phyloP scores from a whole-genome alignment of 2,888 invertebrate genomes.

The Isoperla grammatica region DNA sequence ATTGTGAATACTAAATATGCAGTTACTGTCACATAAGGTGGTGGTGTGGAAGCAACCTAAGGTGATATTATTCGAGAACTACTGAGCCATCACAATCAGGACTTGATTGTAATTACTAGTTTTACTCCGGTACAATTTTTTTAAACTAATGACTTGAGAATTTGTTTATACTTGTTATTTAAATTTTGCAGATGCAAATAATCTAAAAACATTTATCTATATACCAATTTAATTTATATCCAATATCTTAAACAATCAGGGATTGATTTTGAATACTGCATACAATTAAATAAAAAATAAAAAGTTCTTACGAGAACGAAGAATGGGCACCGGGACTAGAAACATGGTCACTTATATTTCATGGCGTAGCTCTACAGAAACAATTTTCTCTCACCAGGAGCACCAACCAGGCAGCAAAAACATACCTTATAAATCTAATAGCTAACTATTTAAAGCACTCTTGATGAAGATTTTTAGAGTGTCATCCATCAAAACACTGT shows the following conservation, averaged over 20 bases:
- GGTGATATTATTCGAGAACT: conserved; percentile 26
- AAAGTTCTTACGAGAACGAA: no score
- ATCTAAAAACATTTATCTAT: background rate
- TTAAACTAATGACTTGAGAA: conserved; percentile 5
- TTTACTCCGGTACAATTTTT: conserved; percentile 25
- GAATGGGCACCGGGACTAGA: conserved; percentile 13
- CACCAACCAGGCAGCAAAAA: conserved; percentile 27
- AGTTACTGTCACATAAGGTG: conserved; percentile 29
- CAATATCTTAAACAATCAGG: background rate
- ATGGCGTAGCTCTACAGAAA: conserved; percentile 21
- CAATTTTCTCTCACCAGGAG: conserved; percentile 10
- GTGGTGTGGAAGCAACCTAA: conserved; percentile 28
- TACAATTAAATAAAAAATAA: no score
- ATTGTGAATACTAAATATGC: conserved; percentile 32
- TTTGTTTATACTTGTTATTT: conserved; percentile 2
- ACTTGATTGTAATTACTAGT: conserved; percentile 22
- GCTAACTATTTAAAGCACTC: conserved; percentile 27
- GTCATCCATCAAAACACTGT: conserved; percentile 25
- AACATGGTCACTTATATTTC: conserved; percentile 17
- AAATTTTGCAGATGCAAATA: conserved; percentile 1
- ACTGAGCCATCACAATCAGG: conserved; percentile 18
- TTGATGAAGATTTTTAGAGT: conserved; percentile 27
- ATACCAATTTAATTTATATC: conserved; percentile 1
- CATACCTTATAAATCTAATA: conserved; percentile 18
- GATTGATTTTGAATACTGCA: background rate